Conservation (phyloP, 64 coral and sea anemone genomes). For the Montipora foliosa region DNA sequence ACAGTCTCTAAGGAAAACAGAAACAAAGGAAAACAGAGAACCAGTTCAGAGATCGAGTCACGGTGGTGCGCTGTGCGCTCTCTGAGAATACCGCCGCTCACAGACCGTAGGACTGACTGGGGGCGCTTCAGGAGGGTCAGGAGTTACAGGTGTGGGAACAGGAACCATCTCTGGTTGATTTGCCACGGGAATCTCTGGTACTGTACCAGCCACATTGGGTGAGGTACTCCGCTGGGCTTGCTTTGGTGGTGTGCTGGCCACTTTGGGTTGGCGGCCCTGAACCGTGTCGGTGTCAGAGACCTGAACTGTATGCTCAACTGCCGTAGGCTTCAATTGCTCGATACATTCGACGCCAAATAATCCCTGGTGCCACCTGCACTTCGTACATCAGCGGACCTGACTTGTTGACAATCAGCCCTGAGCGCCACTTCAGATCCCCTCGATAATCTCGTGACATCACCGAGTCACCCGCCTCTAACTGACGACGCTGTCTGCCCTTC, state of each 20-base stretch:
- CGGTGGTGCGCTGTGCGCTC: conserved; percentile 9
- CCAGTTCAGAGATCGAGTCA: conserved; percentile 44
- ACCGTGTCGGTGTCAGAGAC: not conserved
- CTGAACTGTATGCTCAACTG: not conserved
- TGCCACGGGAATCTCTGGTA: not conserved
- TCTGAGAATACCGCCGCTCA: conserved; percentile 52
- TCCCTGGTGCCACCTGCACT: conserved; percentile 43
- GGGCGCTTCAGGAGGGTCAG: conserved; percentile 3
- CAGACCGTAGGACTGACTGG: conserved; percentile 12
- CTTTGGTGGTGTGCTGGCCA: too few species aligned
- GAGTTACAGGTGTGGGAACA: conserved; percentile 22
- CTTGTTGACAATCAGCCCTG: conserved; percentile 45
- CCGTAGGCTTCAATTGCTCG: conserved; percentile 68
- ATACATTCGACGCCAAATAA: conserved; percentile 57
- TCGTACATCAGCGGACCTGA: conserved; percentile 68
- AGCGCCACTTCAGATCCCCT: conserved; percentile 57
- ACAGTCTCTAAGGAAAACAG: not conserved
- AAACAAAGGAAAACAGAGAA: not conserved
- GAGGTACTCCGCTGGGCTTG: too few species aligned
- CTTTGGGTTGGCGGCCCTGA: too few species aligned
- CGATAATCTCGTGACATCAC: conserved; percentile 58
- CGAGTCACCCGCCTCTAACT: conserved; percentile 43
- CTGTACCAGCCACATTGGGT: too few species aligned
- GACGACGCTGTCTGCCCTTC: conserved; percentile 14
- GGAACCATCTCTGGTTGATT: not conserved